phyloP scores from a whole-genome alignment of 92 coral and sea anemone genomes.

The Porites divaricata region DNA sequence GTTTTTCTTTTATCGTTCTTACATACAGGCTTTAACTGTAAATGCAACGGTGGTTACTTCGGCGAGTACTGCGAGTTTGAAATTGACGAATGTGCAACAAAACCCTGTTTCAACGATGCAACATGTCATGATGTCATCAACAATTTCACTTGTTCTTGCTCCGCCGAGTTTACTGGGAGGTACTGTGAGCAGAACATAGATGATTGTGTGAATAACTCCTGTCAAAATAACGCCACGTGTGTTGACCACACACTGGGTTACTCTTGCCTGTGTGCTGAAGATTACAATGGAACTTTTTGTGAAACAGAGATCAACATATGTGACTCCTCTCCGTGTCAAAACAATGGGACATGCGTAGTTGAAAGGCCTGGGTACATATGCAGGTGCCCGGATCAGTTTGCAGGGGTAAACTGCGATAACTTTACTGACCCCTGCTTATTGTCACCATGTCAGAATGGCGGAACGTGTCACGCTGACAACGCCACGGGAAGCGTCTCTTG shows the following conservation, averaged over 20 bases:
- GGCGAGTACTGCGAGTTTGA: constrained; percentile 61
- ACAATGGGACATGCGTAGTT: constrained; percentile 69
- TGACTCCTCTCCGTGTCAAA: constrained; percentile 49
- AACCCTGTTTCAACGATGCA: constrained; percentile 63
- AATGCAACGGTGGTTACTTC: constrained; percentile 54
- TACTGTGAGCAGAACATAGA: constrained; percentile 60
- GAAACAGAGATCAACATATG: constrained; percentile 66
- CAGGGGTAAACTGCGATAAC: constrained; percentile 61
- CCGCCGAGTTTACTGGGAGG: constrained; percentile 61
- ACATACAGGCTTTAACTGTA: constrained; percentile 19
- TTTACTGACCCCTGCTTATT: constrained; percentile 40
- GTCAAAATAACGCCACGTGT: constrained; percentile 79
- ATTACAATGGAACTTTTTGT: constrained; percentile 70
- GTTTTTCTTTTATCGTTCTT: not conserved
- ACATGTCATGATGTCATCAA: constrained; percentile 53
- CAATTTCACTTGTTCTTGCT: constrained; percentile 61
- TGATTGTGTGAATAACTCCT: constrained; percentile 62
- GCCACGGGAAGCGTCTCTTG: constrained; percentile 33
- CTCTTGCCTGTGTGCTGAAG: constrained; percentile 61
- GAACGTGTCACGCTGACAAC: constrained; percentile 45
- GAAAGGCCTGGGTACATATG: constrained; percentile 67
- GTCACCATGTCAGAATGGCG: constrained; percentile 64
- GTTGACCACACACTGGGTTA: constrained; percentile 54
- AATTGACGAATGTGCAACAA: constrained; percentile 48
- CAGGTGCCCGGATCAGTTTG: constrained; percentile 51